phyloP scores from a whole-genome alignment of 2,797 vertebrate genomes.

The Adelosebastes latens region DNA sequence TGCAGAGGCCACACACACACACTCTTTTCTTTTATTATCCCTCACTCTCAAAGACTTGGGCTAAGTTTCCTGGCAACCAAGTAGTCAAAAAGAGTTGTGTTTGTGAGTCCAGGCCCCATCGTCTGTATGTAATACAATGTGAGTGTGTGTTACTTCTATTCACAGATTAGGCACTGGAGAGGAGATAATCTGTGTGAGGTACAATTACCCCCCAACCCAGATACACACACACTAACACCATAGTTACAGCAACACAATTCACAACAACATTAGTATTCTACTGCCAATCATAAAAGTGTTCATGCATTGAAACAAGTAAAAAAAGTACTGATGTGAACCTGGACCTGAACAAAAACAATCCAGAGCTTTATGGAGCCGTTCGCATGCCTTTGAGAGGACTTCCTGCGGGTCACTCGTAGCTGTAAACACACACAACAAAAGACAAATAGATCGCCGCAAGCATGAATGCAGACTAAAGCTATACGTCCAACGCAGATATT shows the following conservation, averaged over 20 bases:
- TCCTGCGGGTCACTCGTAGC: conserved; percentile 10
- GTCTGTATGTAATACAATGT: conserved; percentile 37
- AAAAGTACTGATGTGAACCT: conserved; percentile 16
- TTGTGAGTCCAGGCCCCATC: conserved; percentile 60
- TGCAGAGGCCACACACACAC: conserved; percentile 41
- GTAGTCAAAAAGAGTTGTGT: conserved; percentile 71
- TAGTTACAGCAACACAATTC: conserved; percentile 28
- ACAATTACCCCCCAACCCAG: conserved; percentile 38
- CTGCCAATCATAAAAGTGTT: conserved; percentile 45
- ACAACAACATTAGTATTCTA: conserved; percentile 38
- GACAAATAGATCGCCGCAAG: conserved; percentile 22
- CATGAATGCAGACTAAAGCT: conserved; percentile 14
- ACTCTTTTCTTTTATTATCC: conserved; percentile 75
- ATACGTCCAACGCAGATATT: conserved; percentile 27
- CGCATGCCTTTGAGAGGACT: conserved; percentile 30
- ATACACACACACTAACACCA: conserved; percentile 4
- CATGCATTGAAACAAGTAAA: neutral
- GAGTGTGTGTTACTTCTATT: conserved; percentile 59
- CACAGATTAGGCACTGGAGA: conserved; percentile 68
- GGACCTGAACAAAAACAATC: conserved; percentile 24
- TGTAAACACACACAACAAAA: conserved; percentile 4
- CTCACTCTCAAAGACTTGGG: conserved; percentile 72
- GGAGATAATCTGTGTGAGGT: conserved; percentile 62
- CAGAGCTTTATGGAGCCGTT: conserved; percentile 52
- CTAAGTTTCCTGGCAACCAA: conserved; percentile 83